Base-by-base conservation (phyloP, 2,113 vertebrate species). In the Dicaeum eximium region DNA sequence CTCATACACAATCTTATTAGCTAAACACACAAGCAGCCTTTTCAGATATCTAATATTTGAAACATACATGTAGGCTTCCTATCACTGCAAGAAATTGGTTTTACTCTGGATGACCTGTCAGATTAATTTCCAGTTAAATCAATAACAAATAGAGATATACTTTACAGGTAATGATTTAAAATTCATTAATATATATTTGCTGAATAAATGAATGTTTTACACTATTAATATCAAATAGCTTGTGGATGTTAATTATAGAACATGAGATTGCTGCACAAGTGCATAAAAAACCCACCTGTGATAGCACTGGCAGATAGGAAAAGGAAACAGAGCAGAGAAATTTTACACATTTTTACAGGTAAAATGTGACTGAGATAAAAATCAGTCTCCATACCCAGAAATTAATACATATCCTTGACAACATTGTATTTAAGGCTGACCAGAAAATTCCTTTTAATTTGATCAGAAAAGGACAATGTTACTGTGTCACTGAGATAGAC, bases 41-140 rank as follows among this genome's bases (percentile, higher is more conserved):
- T 79, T 44, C 10, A 78, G 40, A 77, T 71, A 91, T 50, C 87
- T 44, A 47, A 54, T 77, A 78, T 86, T 90, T 60, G 72, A 86
- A 94, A 89, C n/a, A 83, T 48, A 85, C 74, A 42, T 2, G 3
- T 4, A 65, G 38, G 33, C 58, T 86, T 92, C 47, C 38, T 54
- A 71, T 79, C 64, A 45, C 38, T 67, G 15, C n/a, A 57, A 91
- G 54, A 88, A 53, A 80, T 23, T 28, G 7, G 7, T 80, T 90
- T 96, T 87, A 45, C 54, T 84, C 81, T 61, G 40, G 30, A 27
- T 67, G 56, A 84, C 50, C 62, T 31, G 18, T 24, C 54, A 88
- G 73, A 79, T 84, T 72, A 81, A 82, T 72, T 93, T 69, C 57
- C 33, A 38, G 44, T 69, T 95, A 89, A 93, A 96, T 85, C 88